Conservation (phyloP, 1,140 invertebrate species). For the Pomacea maculata region DNA sequence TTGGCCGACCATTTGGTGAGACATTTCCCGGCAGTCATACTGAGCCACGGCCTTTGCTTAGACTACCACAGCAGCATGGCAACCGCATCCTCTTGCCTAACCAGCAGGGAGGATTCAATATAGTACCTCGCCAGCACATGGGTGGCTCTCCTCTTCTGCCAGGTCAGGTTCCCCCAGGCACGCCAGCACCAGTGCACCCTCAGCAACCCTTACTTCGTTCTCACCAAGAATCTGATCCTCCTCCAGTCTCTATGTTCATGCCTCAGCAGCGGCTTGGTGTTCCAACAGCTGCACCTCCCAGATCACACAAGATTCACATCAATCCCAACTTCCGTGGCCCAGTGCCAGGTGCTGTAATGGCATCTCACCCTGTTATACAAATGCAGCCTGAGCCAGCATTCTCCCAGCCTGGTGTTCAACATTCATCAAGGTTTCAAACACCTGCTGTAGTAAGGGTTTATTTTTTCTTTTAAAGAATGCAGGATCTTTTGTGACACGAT, state of each 20-base stretch:
- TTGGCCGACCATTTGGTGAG: too few relatives aligned
- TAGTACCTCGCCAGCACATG: background rate
- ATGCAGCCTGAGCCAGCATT: conserved; percentile 1
- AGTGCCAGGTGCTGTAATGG: background rate
- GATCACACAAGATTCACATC: conserved; percentile 18
- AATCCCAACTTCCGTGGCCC: conserved; percentile 19
- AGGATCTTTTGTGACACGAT: too few relatives aligned
- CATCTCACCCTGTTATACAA: background rate
- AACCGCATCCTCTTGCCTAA: background rate
- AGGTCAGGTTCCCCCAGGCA: background rate
- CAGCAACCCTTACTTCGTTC: background rate
- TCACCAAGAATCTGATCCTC: too few relatives aligned
- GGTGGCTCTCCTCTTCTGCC: background rate
- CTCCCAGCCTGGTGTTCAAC: background rate
- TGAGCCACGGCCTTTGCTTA: too few relatives aligned
- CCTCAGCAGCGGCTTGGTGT: too few relatives aligned
- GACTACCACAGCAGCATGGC: background rate
- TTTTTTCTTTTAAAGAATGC: too few relatives aligned
- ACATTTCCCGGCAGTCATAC: too few relatives aligned
- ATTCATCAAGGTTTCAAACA: background rate
- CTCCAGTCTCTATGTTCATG: too few relatives aligned
- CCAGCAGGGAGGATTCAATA: conserved; percentile 3
- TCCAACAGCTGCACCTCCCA: background rate
- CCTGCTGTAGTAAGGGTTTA: too few relatives aligned
- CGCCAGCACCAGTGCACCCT: background rate